Evolutionary conservation across 2,888 invertebrate genomes (phyloP).

Genomic region (Dicranocentrus wangi): DNA sequence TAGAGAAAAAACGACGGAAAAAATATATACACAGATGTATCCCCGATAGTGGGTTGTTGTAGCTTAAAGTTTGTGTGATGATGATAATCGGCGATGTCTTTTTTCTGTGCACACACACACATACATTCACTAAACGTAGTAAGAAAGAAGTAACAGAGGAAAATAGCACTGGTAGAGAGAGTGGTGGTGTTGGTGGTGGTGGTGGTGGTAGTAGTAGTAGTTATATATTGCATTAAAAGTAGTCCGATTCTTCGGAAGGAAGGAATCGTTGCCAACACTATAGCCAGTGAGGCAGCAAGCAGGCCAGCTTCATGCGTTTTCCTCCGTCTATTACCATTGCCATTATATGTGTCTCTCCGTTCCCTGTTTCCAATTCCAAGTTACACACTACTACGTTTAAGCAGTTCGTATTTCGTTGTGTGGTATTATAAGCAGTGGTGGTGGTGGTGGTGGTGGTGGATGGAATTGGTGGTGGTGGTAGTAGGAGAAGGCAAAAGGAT

Average conservation of each 20-base stretch:
- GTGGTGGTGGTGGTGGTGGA: constrained; percentile 34
- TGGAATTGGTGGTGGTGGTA: constrained; percentile 30
- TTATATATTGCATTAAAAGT: constrained; percentile 47
- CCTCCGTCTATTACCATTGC: constrained; percentile 40
- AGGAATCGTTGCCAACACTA: constrained; percentile 64
- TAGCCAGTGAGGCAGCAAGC: constrained; percentile 29
- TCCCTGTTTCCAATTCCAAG: background rate
- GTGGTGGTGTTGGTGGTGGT: constrained; percentile 37
- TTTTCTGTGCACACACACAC: constrained; percentile 28
- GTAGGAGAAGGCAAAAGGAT: background rate
- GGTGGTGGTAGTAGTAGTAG: constrained; percentile 41
- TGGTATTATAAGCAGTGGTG: background rate
- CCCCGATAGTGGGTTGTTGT: constrained; percentile 10
- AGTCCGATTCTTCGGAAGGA: constrained; percentile 67
- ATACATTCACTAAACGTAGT: constrained; percentile 15
- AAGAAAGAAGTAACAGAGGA: constrained; percentile 11
- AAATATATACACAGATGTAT: constrained; percentile 32
- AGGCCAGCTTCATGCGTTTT: constrained; percentile 45
- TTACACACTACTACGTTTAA: background rate
- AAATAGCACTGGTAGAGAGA: constrained; percentile 30
- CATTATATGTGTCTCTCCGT: constrained; percentile 12
- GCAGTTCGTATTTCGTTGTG: background rate
- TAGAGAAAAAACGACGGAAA: constrained; percentile 41
- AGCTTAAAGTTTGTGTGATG: background rate
- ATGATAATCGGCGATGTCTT: constrained; percentile 53